Percentiles rank a stretch among this genome's conserved stretches.
Evolutionary conservation across 2,888 invertebrate genomes (phyloP).

Genomic region (Vannuccia rotundouncinata): DNA sequence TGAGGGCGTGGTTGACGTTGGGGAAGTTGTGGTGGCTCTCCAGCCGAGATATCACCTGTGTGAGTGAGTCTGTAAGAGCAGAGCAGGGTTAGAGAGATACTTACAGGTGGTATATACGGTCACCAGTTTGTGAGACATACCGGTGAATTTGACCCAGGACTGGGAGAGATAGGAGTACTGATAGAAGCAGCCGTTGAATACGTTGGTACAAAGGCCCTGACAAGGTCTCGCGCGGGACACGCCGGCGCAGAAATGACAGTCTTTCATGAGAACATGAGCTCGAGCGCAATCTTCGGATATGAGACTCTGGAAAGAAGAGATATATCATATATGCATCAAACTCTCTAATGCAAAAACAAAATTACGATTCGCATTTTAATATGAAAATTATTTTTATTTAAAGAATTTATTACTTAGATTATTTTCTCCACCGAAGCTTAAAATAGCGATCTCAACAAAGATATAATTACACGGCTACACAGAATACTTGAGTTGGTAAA

Average conservation of each 20-base stretch:
- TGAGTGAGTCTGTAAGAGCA: constrained; percentile 23
- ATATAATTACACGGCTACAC: too few species aligned
- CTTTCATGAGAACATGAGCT: constrained; percentile 9
- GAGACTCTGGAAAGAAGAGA: neutral
- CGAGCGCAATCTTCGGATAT: neutral
- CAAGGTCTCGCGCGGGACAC: neutral
- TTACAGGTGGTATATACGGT: too few species aligned
- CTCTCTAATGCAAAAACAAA: neutral
- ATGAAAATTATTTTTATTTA: too few species aligned
- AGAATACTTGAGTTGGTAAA: neutral
- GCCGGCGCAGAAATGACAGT: neutral
- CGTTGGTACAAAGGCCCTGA: neutral
- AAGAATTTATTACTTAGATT: neutral
- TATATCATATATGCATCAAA: neutral
- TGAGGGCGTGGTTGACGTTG: constrained; percentile 20
- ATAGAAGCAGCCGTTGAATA: neutral
- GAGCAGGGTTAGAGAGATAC: too few species aligned
- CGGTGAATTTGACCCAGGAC: neutral
- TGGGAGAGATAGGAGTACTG: neutral
- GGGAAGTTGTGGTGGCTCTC: constrained; percentile 32
- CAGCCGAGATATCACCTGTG: neutral
- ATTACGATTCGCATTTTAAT: too few species aligned
- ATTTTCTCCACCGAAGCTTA: neutral
- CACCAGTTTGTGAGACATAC: too few species aligned
- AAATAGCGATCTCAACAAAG: neutral